Evolutionary conservation across 2,888 invertebrate genomes (phyloP).

Genomic region (Eupithecia insigniata): DNA sequence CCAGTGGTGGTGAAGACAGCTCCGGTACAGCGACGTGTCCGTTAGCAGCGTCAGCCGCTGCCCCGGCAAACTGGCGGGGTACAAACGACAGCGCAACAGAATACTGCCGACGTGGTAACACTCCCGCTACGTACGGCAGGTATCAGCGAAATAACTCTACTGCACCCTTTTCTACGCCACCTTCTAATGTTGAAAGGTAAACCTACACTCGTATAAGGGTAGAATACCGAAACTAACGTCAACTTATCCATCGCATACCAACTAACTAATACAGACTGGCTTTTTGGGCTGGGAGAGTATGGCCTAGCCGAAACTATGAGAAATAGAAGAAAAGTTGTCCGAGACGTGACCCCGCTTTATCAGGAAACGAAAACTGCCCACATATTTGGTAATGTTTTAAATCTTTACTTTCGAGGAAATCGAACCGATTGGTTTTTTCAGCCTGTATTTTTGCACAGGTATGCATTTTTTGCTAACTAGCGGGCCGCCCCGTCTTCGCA

Average conservation of each 20-base stretch:
- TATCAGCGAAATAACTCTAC: slow-evolving; percentile 83
- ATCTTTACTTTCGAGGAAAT: too few species aligned
- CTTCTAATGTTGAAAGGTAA: slow-evolving; percentile 78
- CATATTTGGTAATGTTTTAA: neutral
- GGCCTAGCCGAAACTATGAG: neutral
- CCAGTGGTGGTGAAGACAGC: slow-evolving; percentile 76
- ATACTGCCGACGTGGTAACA: slow-evolving; percentile 79
- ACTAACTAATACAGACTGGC: slow-evolving; percentile 17
- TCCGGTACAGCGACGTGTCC: slow-evolving; percentile 73
- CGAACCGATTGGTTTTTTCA: too few species aligned
- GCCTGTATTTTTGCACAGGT: too few species aligned
- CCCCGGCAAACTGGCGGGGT: slow-evolving; percentile 79
- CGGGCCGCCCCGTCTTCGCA: too few species aligned
- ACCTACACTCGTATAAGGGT: slow-evolving; percentile 42
- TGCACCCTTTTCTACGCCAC: slow-evolving; percentile 77
- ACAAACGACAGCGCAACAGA: slow-evolving; percentile 81
- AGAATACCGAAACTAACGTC: slow-evolving; percentile 34
- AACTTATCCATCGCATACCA: slow-evolving; percentile 19
- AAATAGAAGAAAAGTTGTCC: neutral
- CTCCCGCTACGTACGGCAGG: slow-evolving; percentile 83
- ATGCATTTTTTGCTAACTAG: too few species aligned
- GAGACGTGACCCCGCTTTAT: neutral
- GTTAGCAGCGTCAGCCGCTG: slow-evolving; percentile 77
- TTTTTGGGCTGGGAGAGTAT: neutral
- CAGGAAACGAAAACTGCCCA: neutral